Percentiles rank a stretch among this genome's conserved stretches.
Evolutionary conservation across 2,888 invertebrate genomes (phyloP).

Genomic region (Hydrotaea diabolus): DNA sequence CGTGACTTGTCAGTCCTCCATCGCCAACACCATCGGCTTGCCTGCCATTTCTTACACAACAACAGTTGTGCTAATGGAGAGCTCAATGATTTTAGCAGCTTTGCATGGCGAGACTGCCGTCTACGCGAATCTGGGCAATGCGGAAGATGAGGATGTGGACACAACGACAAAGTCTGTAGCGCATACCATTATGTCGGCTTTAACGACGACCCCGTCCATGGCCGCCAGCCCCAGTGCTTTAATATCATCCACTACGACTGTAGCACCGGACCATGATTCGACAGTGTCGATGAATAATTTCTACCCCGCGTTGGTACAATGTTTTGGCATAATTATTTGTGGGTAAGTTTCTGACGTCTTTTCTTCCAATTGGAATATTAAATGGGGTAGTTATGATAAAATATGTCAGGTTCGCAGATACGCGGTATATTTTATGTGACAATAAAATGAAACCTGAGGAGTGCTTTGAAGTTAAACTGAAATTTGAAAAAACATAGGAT

Average conservation of each 20-base stretch:
- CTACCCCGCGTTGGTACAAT: slow-evolving; percentile 94
- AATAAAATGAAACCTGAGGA: too few relatives aligned
- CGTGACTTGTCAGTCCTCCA: neutral
- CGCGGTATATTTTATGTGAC: too few relatives aligned
- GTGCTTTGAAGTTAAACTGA: too few relatives aligned
- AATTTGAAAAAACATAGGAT: too few relatives aligned
- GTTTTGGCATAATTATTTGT: slow-evolving; percentile 94
- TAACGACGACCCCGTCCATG: slow-evolving; percentile 54
- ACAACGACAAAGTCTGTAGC: slow-evolving; percentile 34
- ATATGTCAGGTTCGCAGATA: too few relatives aligned
- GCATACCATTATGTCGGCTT: slow-evolving; percentile 37
- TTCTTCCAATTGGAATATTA: too few relatives aligned
- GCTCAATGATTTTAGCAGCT: slow-evolving; percentile 74
- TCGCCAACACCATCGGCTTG: neutral
- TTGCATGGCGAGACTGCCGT: slow-evolving; percentile 64
- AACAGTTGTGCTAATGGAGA: slow-evolving; percentile 71
- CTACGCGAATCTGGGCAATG: slow-evolving; percentile 53
- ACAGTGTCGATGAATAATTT: slow-evolving; percentile 86
- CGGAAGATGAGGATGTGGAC: slow-evolving; percentile 45
- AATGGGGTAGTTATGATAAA: too few relatives aligned
- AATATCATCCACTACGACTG: slow-evolving; percentile 62
- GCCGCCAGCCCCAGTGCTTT: neutral
- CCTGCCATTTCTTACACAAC: neutral
- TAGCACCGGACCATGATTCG: slow-evolving; percentile 72
- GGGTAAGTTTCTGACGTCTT: slow-evolving; percentile 84